Percentiles rank a stretch among this genome's conserved stretches.
Evolutionary conservation across 2,888 invertebrate genomes (phyloP).

Genomic region (Agrochola litura): DNA sequence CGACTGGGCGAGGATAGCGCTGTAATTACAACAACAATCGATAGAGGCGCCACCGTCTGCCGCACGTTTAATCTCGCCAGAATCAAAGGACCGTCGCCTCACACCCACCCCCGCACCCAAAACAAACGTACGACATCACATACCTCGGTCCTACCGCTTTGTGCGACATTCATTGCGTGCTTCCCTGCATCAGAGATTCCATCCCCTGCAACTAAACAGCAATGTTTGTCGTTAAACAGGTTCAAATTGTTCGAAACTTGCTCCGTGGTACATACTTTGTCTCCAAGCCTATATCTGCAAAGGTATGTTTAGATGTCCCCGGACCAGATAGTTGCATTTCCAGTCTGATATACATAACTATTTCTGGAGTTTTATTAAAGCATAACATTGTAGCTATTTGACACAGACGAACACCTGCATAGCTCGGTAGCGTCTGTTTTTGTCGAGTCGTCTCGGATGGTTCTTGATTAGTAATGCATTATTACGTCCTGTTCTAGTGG

Average conservation of each 20-base stretch:
- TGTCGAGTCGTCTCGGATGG: constrained; percentile 29
- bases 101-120: constrained; percentile 82
- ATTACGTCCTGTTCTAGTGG: constrained; percentile 43
- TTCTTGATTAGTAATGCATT: constrained; percentile 59
- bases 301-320: constrained; percentile 86
- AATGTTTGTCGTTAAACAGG: constrained; percentile 68
- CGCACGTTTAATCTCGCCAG: constrained; percentile 90
- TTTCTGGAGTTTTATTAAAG: constrained; percentile 85
- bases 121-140: constrained; percentile 70
- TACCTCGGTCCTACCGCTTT: constrained; percentile 52
- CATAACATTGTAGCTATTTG: constrained; percentile 81
- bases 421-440: constrained; percentile 46
- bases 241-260: constrained; percentile 75
- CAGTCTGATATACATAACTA: constrained; percentile 84
- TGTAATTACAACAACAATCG: constrained; percentile 91
- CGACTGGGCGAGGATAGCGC: constrained; percentile 90
- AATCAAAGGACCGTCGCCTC: constrained; percentile 90
- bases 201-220: constrained; percentile 52
- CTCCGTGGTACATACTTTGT: constrained; percentile 82
- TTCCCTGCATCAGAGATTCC: constrained; percentile 12
- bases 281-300: constrained; percentile 87
- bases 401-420: constrained; percentile 69
- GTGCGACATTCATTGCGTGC: constrained; percentile 71
- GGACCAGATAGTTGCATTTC: constrained; percentile 89
- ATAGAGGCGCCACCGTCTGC: constrained; percentile 91